Evolutionary conservation across 2,113 vertebrate genomes (phyloP), one percentile per base, ranked within the genome.

Genomic region (Rhabdomys dilectus): DNA sequence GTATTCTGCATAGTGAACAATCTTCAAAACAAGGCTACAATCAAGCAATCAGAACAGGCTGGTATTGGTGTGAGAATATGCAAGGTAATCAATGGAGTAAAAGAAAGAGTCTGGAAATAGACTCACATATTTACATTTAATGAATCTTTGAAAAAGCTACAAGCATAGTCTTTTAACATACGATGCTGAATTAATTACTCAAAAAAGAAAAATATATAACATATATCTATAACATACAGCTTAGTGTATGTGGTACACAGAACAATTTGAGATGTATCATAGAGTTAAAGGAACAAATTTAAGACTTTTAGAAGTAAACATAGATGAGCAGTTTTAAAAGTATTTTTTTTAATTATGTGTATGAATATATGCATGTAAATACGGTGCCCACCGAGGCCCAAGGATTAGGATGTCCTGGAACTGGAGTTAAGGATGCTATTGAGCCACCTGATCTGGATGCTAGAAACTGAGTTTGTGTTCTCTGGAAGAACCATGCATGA

Each of bases 251-350:
- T 26, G 75, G 77, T 70, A n/a, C 17, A 80, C 1, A 22, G 70
- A 94, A 86, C 80, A 77, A 94, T 80, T 68, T 64, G 56, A 96
- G 4, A 64, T 76, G 66, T 13, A 39, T 19, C 42, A 93, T 36
- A 68, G 24, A 53, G 26, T 86, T 91, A 81, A 92, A 94, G 34
- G 8, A 81, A 58, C 95, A 70, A 58, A 3, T 10, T 31, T 36
- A 92, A 92, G 84, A 21, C 9, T 89, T 86, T 17, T 81, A 75
- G 66, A 92, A 36, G 53, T 88, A 93, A 86, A 93, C n/a, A 56
- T 13, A 80, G 6, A 9, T 68, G 1, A 96, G 45, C 45, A 73
- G 66, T 89, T 68, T 29, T 64, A 13, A 34, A 86, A 48, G 29
- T 2, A 62, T 39, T 29, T 64, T 48, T 84, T 42, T n/a, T n/a